These are phyloP conservation scores for Macrochelys suwanniensis DNA, from an alignment of 2,797 vertebrate species.

Conservation along the genomic window DNA sequence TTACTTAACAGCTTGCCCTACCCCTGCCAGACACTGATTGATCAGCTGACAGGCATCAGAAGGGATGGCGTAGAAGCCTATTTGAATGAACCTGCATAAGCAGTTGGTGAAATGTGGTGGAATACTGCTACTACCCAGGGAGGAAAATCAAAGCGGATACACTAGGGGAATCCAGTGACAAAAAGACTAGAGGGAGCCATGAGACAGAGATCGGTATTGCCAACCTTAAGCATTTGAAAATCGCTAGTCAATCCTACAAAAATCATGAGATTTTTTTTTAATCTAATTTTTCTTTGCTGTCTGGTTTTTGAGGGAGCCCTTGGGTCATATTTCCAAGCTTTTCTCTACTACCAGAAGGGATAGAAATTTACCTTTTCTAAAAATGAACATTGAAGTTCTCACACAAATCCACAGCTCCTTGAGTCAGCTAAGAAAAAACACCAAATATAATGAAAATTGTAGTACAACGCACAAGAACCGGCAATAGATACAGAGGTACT, in stretches of 20 bases:
- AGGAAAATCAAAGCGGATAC: neutral
- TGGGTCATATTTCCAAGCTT: neutral
- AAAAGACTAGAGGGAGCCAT: neutral
- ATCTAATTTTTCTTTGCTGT: neutral
- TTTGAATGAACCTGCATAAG: neutral
- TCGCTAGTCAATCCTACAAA: neutral
- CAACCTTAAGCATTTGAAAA: neutral
- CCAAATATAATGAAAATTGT: neutral
- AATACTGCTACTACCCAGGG: neutral
- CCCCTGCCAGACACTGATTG: neutral
- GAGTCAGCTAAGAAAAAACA: neutral
- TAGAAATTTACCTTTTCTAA: neutral
- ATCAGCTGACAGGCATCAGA: neutral
- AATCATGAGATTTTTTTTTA: neutral
- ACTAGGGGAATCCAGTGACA: neutral
- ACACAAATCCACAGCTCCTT: neutral
- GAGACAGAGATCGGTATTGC: neutral
- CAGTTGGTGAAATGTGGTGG: neutral
- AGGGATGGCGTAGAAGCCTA: neutral
- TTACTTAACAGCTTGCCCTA: neutral
- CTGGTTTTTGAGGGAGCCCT: neutral
- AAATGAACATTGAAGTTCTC: neutral
- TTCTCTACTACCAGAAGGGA: neutral
- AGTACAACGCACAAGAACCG: accelerated
- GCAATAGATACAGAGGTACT: neutral